phyloP scores from a whole-genome alignment of 2,113 vertebrate species.

The Climacteris rufus region DNA sequence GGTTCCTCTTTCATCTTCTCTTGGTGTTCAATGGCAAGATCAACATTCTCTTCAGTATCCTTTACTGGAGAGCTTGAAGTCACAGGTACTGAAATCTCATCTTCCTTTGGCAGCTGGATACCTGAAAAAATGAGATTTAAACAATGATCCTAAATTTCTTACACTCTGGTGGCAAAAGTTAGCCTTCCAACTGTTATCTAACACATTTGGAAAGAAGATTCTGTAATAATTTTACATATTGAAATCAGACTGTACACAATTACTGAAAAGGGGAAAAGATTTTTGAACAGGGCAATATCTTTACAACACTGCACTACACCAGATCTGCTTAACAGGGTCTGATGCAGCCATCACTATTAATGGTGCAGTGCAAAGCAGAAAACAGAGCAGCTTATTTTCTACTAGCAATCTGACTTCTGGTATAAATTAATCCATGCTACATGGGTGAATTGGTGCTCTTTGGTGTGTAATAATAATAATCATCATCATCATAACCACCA shows the following conservation, averaged over 20 bases:
- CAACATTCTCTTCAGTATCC: constrained; percentile 64
- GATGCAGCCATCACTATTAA: not conserved
- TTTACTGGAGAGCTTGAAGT: constrained; percentile 67
- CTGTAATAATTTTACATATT: not conserved
- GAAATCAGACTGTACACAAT: not conserved
- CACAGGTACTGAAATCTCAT: constrained; percentile 61
- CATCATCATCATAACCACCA: too few species aligned
- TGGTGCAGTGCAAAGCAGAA: not conserved
- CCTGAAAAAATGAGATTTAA: constrained; percentile 50
- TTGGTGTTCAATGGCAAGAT: constrained; percentile 64
- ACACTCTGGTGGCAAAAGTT: not conserved
- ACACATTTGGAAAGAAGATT: not conserved
- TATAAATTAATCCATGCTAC: not conserved
- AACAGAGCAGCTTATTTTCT: not conserved
- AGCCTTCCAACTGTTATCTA: not conserved
- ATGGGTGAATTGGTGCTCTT: not conserved
- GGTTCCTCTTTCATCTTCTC: constrained; percentile 76
- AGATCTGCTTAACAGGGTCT: not conserved
- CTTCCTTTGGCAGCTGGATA: constrained; percentile 66
- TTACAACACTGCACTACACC: not conserved
- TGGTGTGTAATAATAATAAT: not conserved
- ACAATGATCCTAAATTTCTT: not conserved
- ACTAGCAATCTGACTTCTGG: not conserved
- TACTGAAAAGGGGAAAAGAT: not conserved
- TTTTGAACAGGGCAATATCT: not conserved